Evolutionary conservation across 2,113 vertebrate genomes (phyloP), one percentile per base, ranked within the genome.

Genomic region (Coptodon bakossiorum): DNA sequence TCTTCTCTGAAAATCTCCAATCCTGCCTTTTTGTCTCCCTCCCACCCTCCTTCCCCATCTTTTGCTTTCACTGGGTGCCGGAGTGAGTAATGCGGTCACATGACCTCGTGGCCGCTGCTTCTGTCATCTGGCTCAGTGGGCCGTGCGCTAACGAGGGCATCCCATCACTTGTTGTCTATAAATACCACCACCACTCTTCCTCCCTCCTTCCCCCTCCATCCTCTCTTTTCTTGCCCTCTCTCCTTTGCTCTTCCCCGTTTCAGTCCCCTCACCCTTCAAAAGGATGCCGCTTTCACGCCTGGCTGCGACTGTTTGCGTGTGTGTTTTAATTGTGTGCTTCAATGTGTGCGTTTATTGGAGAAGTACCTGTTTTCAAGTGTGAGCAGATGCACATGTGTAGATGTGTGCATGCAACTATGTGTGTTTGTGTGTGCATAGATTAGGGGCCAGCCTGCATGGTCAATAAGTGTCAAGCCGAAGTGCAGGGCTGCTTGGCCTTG

Each of bases 91-190:
- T 95, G 90, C 12, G 84, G 95, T 96, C 95, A 97, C 95, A 95
- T 96, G 95, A 95, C 95, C 95, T 90, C 89, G 90, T 81, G 90
- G 93, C 90, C 88, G 91, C 94, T 87, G 76, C 11, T 52, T 94
- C 94, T 96, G 95, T 96, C 95, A 97, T 96, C 92, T 93, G 86
- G 95, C 90, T 92, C 94, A 96, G 88, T 95, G 94, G 95, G 95
- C 94, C 91, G 48, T 94, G 91, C 84, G 24, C 94, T 96, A 96
- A 96, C 89, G 81, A 94, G 94, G 93, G 94, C 95, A 94, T 95
- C 95, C 94, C 96, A 95, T 95, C 95, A 95, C 93, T 96, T 95
- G 95, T 95, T 95, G 95, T 96, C 95, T 96, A 95, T 96, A 96
- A 96, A 96, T 96, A 95, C 94, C 78, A 81, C 91, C 94, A 93